phyloP scores from a whole-genome alignment of 92 coral and sea anemone genomes.

The Pocillopora meandrina region DNA sequence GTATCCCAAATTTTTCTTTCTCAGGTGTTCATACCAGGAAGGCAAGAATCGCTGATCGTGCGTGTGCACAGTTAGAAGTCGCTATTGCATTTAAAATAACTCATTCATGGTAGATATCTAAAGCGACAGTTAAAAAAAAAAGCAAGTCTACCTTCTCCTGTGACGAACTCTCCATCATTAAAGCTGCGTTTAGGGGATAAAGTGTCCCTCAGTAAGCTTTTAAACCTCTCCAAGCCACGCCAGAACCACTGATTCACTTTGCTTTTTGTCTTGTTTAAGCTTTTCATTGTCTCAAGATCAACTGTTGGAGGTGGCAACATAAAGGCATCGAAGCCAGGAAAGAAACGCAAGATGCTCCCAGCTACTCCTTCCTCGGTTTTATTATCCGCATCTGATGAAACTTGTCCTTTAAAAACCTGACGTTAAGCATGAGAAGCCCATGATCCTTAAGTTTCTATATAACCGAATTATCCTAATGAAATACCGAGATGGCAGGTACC shows the following conservation, averaged over 20 bases:
- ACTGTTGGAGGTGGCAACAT: slow-evolving; percentile 66
- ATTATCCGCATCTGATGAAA: neutral
- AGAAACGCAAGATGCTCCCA: slow-evolving; percentile 59
- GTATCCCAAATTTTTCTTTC: too few species aligned
- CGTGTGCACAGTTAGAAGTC: neutral
- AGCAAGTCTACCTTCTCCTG: slow-evolving; percentile 60
- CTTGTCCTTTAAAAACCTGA: neutral
- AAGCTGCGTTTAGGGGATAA: slow-evolving; percentile 48
- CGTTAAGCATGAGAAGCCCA: neutral
- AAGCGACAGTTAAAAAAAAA: neutral
- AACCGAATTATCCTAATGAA: too few species aligned
- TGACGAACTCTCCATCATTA: slow-evolving; percentile 60
- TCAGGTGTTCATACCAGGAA: too few species aligned
- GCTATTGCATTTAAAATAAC: neutral
- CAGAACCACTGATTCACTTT: slow-evolving; percentile 35
- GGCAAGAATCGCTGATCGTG: too few species aligned
- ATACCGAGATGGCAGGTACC: too few species aligned
- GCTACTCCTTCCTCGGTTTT: slow-evolving; percentile 36
- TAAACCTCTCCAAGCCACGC: slow-evolving; percentile 28
- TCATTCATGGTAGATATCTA: neutral
- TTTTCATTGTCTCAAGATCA: slow-evolving; percentile 42
- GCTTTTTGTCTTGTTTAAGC: slow-evolving; percentile 24
- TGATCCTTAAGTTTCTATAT: too few species aligned
- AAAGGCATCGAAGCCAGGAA: slow-evolving; percentile 67
- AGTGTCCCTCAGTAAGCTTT: slow-evolving; percentile 12